phyloP scores from a whole-genome alignment of 2,113 vertebrate species.

The Thalassoma bifasciatum region DNA sequence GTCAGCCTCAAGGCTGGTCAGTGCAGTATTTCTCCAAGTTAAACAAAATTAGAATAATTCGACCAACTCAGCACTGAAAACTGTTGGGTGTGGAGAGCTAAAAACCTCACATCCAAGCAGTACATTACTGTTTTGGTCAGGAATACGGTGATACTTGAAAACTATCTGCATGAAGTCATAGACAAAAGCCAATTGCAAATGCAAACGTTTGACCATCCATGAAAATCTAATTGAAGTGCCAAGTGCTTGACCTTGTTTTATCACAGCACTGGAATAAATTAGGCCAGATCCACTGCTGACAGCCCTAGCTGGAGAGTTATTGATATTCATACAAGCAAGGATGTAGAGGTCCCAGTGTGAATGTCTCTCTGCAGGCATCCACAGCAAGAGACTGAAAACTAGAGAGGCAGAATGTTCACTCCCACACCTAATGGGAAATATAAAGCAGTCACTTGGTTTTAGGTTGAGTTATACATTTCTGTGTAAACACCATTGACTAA shows the following conservation, averaged over 20 bases:
- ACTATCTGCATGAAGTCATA: not conserved
- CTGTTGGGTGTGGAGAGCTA: not conserved
- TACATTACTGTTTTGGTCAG: not conserved
- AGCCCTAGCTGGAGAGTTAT: conserved; percentile 46
- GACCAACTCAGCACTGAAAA: not conserved
- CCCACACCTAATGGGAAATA: conserved; percentile 28
- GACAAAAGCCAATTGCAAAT: conserved; percentile 1
- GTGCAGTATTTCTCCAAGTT: not conserved
- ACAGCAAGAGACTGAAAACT: conserved; percentile 14
- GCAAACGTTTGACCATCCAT: conserved; percentile 8
- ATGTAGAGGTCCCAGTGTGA: conserved; percentile 45
- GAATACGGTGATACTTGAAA: not conserved
- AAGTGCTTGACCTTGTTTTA: conserved; percentile 37
- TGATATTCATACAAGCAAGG: conserved; percentile 61
- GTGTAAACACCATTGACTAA: no score
- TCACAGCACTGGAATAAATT: conserved; percentile 51
- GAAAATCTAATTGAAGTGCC: conserved; percentile 23
- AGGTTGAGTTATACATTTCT: no score
- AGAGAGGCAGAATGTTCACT: conserved; percentile 29
- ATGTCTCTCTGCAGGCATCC: conserved; percentile 47
- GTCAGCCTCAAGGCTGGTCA: conserved; percentile 18
- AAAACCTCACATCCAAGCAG: not conserved
- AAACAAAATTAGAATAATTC: not conserved
- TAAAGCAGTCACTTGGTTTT: conserved; percentile 9
- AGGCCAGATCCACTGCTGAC: conserved; percentile 41